phyloP scores from a whole-genome alignment of 1,140 invertebrate species.

The Camponotus floridanus region DNA sequence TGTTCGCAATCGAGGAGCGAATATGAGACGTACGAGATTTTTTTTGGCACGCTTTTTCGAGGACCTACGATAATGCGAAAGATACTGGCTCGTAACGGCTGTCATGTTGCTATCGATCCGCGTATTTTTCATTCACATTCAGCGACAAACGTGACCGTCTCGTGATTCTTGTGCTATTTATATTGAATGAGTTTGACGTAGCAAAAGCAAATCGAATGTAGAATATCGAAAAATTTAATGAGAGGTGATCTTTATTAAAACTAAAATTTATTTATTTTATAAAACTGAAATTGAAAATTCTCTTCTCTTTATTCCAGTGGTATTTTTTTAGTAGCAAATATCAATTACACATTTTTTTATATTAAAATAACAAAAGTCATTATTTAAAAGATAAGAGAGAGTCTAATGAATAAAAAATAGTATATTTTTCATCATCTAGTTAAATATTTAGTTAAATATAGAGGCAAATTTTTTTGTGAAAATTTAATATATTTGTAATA shows the following conservation, averaged over 20 bases:
- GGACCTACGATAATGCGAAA: neutral
- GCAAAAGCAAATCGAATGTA: neutral
- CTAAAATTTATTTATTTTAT: neutral
- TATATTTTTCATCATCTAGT: no score
- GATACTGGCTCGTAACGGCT: neutral
- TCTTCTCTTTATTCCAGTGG: neutral
- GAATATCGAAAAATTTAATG: neutral
- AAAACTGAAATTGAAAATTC: neutral
- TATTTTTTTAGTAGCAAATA: no score
- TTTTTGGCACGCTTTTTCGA: slow-evolving; percentile 6
- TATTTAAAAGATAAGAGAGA: no score
- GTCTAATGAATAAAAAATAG: no score
- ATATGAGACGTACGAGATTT: no score
- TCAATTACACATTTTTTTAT: no score
- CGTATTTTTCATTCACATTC: slow-evolving; percentile 26
- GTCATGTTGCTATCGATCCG: neutral
- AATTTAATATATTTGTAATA: no score
- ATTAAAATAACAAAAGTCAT: no score
- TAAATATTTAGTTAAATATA: no score
- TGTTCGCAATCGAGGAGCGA: slow-evolving; percentile 19
- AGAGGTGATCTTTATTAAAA: neutral
- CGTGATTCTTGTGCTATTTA: neutral
- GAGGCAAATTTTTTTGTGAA: no score
- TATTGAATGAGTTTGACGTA: neutral
- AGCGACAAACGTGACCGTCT: neutral